phyloP scores from a whole-genome alignment of 2,888 invertebrate species.

The Vesta saturnalis region DNA sequence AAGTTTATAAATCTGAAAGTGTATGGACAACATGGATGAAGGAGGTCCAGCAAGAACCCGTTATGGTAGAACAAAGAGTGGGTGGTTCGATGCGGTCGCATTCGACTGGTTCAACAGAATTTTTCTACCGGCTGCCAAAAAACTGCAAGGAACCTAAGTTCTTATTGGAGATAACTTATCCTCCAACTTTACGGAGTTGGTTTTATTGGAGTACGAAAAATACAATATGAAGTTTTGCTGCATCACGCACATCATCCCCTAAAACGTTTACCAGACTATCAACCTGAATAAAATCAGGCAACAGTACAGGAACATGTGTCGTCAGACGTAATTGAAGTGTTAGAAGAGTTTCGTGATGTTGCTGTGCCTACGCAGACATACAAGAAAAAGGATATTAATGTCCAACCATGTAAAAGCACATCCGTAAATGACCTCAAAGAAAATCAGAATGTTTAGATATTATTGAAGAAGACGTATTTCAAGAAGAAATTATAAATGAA shows the following conservation, averaged over 20 bases:
- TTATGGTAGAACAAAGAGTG: not conserved
- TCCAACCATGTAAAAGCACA: constrained; percentile 21
- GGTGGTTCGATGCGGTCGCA: not conserved
- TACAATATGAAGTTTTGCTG: no score
- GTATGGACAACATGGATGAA: not conserved
- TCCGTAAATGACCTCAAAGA: constrained; percentile 9
- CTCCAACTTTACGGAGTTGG: no score
- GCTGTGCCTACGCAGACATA: not conserved
- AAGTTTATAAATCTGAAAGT: not conserved
- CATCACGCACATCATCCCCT: not conserved
- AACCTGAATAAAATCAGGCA: not conserved
- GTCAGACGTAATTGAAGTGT: not conserved
- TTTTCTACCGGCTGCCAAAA: no score
- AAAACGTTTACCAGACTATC: not conserved
- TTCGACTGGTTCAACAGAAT: no score
- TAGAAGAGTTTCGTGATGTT: not conserved
- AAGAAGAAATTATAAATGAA: constrained; percentile 16
- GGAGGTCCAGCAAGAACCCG: not conserved
- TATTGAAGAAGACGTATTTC: constrained; percentile 13
- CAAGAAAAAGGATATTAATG: constrained; percentile 20
- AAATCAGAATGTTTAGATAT: constrained; percentile 15
- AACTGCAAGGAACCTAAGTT: no score
- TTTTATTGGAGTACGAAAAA: no score
- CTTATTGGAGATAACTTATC: no score
- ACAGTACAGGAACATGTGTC: not conserved